Conservation (phyloP, 2,797 vertebrate genomes). For the Neosilurus hyrtlii region DNA sequence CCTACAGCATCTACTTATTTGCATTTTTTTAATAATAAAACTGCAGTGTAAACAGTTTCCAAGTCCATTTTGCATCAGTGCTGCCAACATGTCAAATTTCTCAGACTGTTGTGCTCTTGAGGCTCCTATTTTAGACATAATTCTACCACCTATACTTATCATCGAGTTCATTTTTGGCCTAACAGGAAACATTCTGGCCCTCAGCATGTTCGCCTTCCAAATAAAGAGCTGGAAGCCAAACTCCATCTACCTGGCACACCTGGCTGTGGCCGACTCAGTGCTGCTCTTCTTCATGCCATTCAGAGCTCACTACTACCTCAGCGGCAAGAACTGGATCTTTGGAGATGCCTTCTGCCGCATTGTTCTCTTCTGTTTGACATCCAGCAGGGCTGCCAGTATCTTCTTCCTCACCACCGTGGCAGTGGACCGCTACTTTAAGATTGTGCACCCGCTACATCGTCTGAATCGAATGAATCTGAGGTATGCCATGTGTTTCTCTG, state of each 20-base stretch:
- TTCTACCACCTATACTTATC: conserved; percentile 71
- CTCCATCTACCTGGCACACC: conserved; percentile 73
- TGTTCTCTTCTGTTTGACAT: conserved; percentile 71
- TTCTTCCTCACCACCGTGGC: conserved; percentile 78
- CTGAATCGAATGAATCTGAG: conserved; percentile 70
- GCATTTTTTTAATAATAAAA: not conserved
- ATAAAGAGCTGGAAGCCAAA: conserved; percentile 75
- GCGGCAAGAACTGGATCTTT: conserved; percentile 72
- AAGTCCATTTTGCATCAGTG: conserved; percentile 33
- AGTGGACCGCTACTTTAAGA: conserved; percentile 76
- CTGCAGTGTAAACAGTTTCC: not conserved
- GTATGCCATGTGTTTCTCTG: conserved; percentile 68
- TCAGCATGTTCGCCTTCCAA: conserved; percentile 74
- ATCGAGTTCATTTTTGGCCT: conserved; percentile 75
- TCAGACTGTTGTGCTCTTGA: conserved; percentile 72
- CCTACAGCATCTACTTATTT: not conserved
- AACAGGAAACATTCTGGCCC: conserved; percentile 68
- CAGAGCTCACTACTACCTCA: conserved; percentile 75
- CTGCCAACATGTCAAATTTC: conserved; percentile 59
- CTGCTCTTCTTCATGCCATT: conserved; percentile 77
- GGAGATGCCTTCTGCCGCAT: conserved; percentile 71
- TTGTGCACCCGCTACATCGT: conserved; percentile 67
- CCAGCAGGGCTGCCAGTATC: conserved; percentile 74
- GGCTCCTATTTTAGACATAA: conserved; percentile 62
- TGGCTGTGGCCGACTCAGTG: conserved; percentile 74